A percentile compares a stretch with the other conserved stretches of the same genome.
These are phyloP conservation scores for Mola mola DNA, from an alignment of 2,113 vertebrate genomes.

Conservation along the genomic window DNA sequence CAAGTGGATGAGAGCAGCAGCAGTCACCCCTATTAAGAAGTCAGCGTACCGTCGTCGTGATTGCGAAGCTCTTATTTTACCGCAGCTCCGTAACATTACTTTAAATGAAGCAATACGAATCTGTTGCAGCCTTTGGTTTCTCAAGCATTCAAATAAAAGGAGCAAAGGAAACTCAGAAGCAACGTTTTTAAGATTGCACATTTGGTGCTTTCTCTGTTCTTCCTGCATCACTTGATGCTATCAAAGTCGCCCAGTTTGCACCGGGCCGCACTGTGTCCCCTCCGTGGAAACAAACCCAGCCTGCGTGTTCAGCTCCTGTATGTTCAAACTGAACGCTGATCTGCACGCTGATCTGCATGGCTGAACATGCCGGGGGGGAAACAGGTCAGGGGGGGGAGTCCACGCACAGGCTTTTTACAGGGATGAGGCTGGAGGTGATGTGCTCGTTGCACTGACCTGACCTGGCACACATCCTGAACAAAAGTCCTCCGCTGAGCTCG, in stretches of 20 bases:
- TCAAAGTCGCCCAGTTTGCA: constrained; percentile 14
- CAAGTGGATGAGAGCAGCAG: no score
- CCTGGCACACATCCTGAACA: constrained; percentile 47
- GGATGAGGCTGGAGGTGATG: constrained; percentile 61
- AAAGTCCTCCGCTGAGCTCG: constrained; percentile 41
- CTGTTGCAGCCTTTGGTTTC: no score
- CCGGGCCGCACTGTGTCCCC: constrained; percentile 27
- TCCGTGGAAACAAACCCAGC: constrained; percentile 20
- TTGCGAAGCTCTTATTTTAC: no score
- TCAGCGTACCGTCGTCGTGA: no score
- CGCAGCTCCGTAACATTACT: no score
- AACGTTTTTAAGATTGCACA: no score
- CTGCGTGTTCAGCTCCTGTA: constrained; percentile 55
- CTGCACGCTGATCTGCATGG: constrained; percentile 73
- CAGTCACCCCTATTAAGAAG: no score
- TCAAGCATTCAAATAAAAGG: no score
- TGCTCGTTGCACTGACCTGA: constrained; percentile 53
- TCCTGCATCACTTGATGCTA: no score
- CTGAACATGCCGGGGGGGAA: constrained; percentile 58
- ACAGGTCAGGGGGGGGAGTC: constrained; percentile 54
- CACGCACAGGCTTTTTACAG: constrained; percentile 65
- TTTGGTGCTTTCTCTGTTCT: no score
- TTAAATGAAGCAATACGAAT: no score
- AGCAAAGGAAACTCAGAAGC: no score
- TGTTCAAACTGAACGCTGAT: constrained; percentile 64